Base-by-base conservation (phyloP, 2,113 vertebrate genomes). In the Zosterops hypoxanthus region DNA sequence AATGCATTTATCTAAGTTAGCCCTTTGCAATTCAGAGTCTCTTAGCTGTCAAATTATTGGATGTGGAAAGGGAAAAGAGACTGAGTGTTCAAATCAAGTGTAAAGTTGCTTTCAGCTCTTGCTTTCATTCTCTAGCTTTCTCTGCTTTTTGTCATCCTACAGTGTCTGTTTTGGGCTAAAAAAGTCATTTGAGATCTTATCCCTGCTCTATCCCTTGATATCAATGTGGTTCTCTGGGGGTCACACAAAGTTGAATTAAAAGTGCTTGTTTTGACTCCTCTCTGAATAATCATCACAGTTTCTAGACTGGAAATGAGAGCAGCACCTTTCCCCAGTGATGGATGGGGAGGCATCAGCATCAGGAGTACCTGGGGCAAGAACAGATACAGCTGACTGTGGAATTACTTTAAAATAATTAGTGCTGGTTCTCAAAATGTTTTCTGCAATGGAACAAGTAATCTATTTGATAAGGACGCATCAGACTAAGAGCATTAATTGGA, bases 141-240 rank as follows among this genome's bases (percentile, higher is more conserved):
- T 96, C 92, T 94, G 81, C 92, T 88, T 94, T 80, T 93, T 96
- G 88, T 92, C 95, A 95, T 94, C 76, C 88, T 94, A 88, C 90
- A 88, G 94, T 93, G 93, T 95, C 93, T 95, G 95, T 95, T 95
- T 94, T 24, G 93, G 94, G 82, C 93, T 92, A 70, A 81, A 83
- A 73, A 90, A 77, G 56, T 70, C 2, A 8, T 94, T 81, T 86
- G 64, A 93, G 79, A 86, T 92, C 82, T 96, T 96, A 65, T 34
- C 79, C 59, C 85, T 94, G 81, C 82, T 96, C 80, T 93, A 4
- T 92, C 88, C 47, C 44, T 82, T 86, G 65, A 65, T 85, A 85
- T 25, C 3, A 1, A 9, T 75, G 76, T 78, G 56, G 56, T 70
- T 86, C 47, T 88, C 44, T 82, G 72, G 82, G 76, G 71, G 56